phyloP scores from a whole-genome alignment of 2,113 vertebrate genomes.

The Excalfactoria chinensis region DNA sequence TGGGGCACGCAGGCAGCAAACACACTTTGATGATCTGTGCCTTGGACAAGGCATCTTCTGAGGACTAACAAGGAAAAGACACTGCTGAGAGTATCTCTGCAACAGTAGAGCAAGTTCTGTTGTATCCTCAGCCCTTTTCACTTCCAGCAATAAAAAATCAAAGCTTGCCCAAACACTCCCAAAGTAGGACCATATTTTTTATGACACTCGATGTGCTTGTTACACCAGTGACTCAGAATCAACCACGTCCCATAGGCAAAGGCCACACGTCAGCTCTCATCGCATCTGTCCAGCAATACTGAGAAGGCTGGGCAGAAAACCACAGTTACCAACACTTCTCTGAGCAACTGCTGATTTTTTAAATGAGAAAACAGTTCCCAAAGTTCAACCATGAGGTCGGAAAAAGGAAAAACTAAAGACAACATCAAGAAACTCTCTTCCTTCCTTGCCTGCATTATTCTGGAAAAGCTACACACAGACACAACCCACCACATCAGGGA shows the following conservation, averaged over 20 bases:
- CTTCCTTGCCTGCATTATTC: neutral
- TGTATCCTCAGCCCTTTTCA: neutral
- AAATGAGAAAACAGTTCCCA: neutral
- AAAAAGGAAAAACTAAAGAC: neutral
- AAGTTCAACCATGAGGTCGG: neutral
- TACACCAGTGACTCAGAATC: rapidly evolving
- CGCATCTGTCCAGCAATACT: neutral
- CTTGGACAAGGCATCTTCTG: rapidly evolving
- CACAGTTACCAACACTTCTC: neutral
- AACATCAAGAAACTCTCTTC: neutral
- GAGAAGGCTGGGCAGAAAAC: neutral
- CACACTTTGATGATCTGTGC: rapidly evolving
- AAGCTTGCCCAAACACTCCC: neutral
- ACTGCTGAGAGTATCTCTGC: neutral
- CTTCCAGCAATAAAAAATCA: neutral
- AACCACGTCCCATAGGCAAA: neutral
- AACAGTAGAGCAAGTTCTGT: neutral
- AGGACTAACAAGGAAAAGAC: neutral
- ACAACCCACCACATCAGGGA: neutral
- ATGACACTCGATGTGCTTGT: neutral
- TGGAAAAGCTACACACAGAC: neutral
- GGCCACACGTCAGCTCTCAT: neutral
- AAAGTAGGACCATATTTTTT: neutral
- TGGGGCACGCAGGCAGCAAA: neutral
- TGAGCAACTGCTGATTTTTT: neutral